Evolutionary conservation across 2,113 vertebrate genomes (phyloP), one percentile per base, ranked within the genome.

Genomic region (Amphiprion ocellaris): DNA sequence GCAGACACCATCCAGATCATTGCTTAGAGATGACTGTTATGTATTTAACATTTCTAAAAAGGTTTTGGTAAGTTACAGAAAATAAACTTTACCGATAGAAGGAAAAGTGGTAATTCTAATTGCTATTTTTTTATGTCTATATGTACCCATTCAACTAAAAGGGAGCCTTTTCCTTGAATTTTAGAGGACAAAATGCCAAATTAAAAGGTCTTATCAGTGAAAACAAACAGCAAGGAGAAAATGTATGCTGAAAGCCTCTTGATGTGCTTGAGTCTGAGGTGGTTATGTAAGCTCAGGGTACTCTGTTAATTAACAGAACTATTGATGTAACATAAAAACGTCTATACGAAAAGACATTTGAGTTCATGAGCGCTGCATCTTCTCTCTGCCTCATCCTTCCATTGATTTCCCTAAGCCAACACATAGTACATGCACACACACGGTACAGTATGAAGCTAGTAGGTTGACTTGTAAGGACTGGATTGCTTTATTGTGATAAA

Each of bases 301-400:
- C 50, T 68, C 49, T 65, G 62, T 60, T 73, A 74, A 80, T 73
- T 85, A 63, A 60, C 2, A 15, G 4, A 49, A 49, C 46, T 49
- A 78, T 41, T 71, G 66, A 56, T 30, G 26, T 49, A 30, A 65
- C 24, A 74, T 30, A 75, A 67, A 66, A 72, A 68, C 15, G 0
- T 41, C 17, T 14, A 58, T n/a, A 49, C 26, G 23, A 30, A 66
- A 64, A 70, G n/a, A 67, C 74, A 66, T 53, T 58, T 69, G 58
- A 74, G 11, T 49, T 81, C 44, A 66, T 10, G 15, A 47, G 44
- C 19, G 1, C 41, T 33, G 2, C 16, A 69, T 47, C 19, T 63
- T 61, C n/a, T 55, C 50, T 74, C 52, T 56, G 16, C 50, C 50
- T 74, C 52, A 69, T 64, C 39, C 26, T 83, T 64, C 28, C 26